Conservation (phyloP, 2,797 vertebrate species). For the Falco biarmicus region DNA sequence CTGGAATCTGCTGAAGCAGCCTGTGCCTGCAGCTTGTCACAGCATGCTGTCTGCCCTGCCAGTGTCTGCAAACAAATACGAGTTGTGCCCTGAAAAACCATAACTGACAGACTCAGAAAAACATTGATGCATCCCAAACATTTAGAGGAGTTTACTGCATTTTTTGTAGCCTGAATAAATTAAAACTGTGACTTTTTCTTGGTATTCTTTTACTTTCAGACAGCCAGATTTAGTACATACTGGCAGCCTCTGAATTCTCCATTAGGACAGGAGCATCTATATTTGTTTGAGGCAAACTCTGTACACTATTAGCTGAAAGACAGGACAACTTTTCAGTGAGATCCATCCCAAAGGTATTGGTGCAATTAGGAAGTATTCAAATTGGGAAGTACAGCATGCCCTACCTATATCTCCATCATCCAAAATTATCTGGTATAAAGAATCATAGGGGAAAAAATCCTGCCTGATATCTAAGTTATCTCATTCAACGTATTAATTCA, state of each 20-base stretch:
- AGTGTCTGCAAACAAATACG: neutral
- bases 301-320: neutral
- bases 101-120: neutral
- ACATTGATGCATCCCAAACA: neutral
- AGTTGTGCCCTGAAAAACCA: neutral
- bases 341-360: neutral
- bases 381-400: neutral
- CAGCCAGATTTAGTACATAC: neutral
- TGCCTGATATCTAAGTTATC: neutral
- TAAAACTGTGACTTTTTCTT: neutral
- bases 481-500: accelerated
- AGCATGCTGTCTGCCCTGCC: neutral
- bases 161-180: neutral
- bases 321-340: neutral
- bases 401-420: neutral
- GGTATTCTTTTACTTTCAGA: neutral
- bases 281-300: neutral
- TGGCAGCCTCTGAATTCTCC: neutral
- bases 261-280: neutral
- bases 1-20: constrained; percentile 48
- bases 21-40: neutral
- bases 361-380: neutral
- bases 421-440: neutral
- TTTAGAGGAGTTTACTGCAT: neutral
- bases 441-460: neutral